Evolutionary conservation across 2,797 vertebrate species (phyloP).

Genomic region (Characodon lateralis): DNA sequence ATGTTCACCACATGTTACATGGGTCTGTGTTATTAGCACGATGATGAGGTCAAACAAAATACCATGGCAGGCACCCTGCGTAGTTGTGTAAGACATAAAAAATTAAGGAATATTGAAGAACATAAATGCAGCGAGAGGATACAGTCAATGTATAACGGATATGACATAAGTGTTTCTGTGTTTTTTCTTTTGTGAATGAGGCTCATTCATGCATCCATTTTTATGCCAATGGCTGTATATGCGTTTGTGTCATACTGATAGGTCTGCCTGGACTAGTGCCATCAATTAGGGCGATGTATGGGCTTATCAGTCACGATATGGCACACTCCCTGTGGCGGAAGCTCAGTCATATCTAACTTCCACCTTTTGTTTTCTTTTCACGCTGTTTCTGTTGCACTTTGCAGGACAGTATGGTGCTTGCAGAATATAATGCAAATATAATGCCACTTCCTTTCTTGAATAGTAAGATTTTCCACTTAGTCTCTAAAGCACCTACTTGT

Average conservation of each 20-base stretch:
- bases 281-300: slow-evolving; percentile 70
- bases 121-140: not conserved
- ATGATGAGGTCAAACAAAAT: slow-evolving; percentile 56
- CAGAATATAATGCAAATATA: not conserved
- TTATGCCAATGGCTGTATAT: slow-evolving; percentile 6
- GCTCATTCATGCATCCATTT: slow-evolving; percentile 19
- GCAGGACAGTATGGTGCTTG: slow-evolving; percentile 20
- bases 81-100: slow-evolving; percentile 51
- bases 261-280: slow-evolving; percentile 45
- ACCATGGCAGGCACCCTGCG: slow-evolving; percentile 38
- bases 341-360: slow-evolving; percentile 58
- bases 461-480: slow-evolving; percentile 8
- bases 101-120: not conserved
- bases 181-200: not conserved
- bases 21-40: slow-evolving; percentile 56
- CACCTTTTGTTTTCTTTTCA: slow-evolving; percentile 51
- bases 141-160: not conserved
- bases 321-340: slow-evolving; percentile 46
- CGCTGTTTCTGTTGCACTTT: slow-evolving; percentile 11
- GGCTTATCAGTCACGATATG: slow-evolving; percentile 75
- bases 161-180: not conserved
- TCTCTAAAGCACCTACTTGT: slow-evolving; percentile 9
- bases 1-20: slow-evolving; percentile 68
- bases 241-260: slow-evolving; percentile 34
- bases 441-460: slow-evolving; percentile 16